Percentiles rank a stretch among this genome's conserved stretches.
phyloP scores from a whole-genome alignment of 2,797 vertebrate species.

The Melanotaenia nigrans region DNA sequence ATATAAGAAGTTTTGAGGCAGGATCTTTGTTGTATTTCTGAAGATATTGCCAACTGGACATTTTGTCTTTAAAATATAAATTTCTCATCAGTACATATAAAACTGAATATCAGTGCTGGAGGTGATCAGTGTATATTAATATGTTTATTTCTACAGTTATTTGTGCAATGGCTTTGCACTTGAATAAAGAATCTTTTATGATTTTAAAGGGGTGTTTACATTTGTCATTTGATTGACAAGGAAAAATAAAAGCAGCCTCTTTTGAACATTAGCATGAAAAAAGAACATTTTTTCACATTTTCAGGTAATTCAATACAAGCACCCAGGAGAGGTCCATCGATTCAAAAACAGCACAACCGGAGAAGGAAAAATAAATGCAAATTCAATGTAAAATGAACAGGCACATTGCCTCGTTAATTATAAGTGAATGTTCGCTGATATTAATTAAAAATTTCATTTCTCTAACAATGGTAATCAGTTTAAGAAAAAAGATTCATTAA shows the following conservation, averaged over 20 bases:
- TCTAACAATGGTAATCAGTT: conserved; percentile 78
- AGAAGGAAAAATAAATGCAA: conserved; percentile 65
- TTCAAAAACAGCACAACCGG: conserved; percentile 50
- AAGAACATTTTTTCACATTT: conserved; percentile 12
- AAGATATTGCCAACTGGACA: too few species aligned
- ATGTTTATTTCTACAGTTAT: background rate
- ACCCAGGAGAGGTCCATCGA: conserved; percentile 56
- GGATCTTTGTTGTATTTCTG: too few species aligned
- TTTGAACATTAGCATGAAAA: conserved; percentile 16
- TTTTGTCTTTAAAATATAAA: background rate
- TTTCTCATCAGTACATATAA: background rate
- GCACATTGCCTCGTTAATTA: conserved; percentile 67
- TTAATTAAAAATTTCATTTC: conserved; percentile 83
- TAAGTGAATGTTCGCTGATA: conserved; percentile 66
- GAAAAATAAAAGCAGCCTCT: conserved; percentile 6
- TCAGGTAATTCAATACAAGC: conserved; percentile 42
- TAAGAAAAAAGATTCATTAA: conserved; percentile 70
- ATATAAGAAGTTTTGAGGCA: too few species aligned
- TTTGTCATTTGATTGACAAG: conserved; percentile 37
- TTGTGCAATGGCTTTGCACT: background rate
- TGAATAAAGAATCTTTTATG: conserved; percentile 36
- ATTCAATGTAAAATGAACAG: conserved; percentile 46
- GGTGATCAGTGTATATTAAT: background rate
- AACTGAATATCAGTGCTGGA: background rate
- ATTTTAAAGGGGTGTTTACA: conserved; percentile 33